Conservation (phyloP, 1,140 invertebrate species). For the Ctenoplectra terminalis region DNA sequence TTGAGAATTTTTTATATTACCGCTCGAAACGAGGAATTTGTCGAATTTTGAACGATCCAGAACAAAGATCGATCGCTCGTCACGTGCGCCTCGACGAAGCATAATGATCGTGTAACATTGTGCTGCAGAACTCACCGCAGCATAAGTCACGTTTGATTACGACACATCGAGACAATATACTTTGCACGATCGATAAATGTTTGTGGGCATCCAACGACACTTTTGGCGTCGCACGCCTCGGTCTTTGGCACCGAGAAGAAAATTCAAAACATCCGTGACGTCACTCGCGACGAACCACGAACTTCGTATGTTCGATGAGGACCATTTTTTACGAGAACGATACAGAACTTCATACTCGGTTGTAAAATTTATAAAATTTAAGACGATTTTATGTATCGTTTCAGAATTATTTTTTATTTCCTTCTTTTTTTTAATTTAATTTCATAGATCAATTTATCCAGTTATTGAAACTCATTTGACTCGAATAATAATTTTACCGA, state of each 20-base stretch:
- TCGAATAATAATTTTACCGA: too few relatives aligned
- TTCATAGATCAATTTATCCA: too few relatives aligned
- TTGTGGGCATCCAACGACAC: slow-evolving; percentile 17
- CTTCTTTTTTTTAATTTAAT: too few relatives aligned
- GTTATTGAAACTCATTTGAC: too few relatives aligned
- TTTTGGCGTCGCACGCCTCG: slow-evolving; percentile 30
- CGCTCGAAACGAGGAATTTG: not conserved
- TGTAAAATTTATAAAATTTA: too few relatives aligned
- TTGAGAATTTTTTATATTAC: not conserved
- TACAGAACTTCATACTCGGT: too few relatives aligned
- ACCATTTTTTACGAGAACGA: too few relatives aligned
- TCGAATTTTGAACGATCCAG: not conserved
- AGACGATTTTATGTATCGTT: too few relatives aligned
- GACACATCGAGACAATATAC: slow-evolving; percentile 43
- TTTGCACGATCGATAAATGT: slow-evolving; percentile 34
- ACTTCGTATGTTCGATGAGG: not conserved
- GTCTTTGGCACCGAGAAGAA: slow-evolving; percentile 39
- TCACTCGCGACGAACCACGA: not conserved
- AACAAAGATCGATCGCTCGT: not conserved
- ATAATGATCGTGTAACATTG: slow-evolving; percentile 11
- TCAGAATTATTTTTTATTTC: too few relatives aligned
- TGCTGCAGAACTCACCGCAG: slow-evolving; percentile 31
- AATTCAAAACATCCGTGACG: slow-evolving; percentile 10
- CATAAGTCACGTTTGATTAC: slow-evolving; percentile 60
- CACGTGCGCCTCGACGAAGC: slow-evolving; percentile 39